Percentiles rank a stretch among this genome's conserved stretches.
These are phyloP conservation scores for Alloscopus bannaensis DNA, from an alignment of 2,888 invertebrate species.

Conservation along the genomic window DNA sequence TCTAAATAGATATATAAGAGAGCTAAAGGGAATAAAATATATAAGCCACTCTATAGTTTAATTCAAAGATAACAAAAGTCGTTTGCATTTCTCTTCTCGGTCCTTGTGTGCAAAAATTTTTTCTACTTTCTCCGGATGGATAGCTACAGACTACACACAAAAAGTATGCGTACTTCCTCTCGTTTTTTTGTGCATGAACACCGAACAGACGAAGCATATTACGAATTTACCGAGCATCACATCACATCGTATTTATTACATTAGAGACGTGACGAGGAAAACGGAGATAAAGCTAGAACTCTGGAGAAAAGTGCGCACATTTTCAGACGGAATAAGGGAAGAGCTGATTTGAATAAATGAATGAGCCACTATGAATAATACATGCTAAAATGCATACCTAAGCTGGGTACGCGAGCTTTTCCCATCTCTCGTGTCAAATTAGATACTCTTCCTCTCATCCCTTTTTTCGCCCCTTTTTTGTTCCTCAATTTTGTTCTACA, in stretches of 20 bases:
- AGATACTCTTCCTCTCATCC: conserved; percentile 9
- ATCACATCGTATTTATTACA: neutral
- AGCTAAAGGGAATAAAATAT: neutral
- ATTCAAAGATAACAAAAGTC: conserved; percentile 38
- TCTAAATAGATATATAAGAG: no score
- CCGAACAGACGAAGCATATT: no score
- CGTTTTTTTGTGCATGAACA: no score
- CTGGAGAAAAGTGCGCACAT: neutral
- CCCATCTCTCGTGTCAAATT: conserved; percentile 17
- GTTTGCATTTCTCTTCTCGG: conserved; percentile 6
- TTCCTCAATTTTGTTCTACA: no score
- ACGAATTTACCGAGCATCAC: conserved; percentile 1
- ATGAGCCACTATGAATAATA: conserved; percentile 56
- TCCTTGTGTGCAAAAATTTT: neutral
- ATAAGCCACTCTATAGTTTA: conserved; percentile 2
- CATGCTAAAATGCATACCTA: neutral
- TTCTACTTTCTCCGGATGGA: no score
- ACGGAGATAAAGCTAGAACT: neutral
- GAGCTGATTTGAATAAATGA: conserved; percentile 56
- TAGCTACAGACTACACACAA: no score
- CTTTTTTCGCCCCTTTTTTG: no score
- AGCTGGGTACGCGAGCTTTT: neutral
- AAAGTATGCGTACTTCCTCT: no score
- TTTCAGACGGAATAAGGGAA: conserved; percentile 15
- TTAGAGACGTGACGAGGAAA: conserved; percentile 1